Evolutionary conservation across 2,888 invertebrate species (phyloP).

Genomic region (Crocallis elinguaria): DNA sequence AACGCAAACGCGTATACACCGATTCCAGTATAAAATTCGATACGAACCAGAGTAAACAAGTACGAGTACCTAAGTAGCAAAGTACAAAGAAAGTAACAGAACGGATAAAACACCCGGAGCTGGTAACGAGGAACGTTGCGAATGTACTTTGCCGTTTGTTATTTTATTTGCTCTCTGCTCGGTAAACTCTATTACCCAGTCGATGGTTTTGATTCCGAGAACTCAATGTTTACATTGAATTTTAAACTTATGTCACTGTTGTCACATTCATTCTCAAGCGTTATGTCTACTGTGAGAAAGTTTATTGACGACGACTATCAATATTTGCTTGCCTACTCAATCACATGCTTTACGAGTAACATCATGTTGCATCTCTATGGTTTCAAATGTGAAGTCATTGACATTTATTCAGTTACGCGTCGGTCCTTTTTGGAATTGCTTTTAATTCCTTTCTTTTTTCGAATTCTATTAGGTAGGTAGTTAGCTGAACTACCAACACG

Average conservation of each 20-base stretch:
- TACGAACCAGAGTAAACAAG: conserved; percentile 54
- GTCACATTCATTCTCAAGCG: conserved; percentile 69
- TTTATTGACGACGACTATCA: conserved; percentile 53
- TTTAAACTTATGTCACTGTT: conserved; percentile 72
- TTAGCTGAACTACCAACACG: conserved; percentile 57
- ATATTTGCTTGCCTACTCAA: conserved; percentile 57
- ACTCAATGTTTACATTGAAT: conserved; percentile 75
- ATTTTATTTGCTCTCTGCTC: conserved; percentile 79
- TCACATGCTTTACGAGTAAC: conserved; percentile 13
- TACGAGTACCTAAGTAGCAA: conserved; percentile 56
- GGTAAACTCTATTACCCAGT: conserved; percentile 76
- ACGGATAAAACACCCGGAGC: conserved; percentile 59
- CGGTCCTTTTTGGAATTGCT: conserved; percentile 23
- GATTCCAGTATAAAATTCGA: conserved; percentile 52
- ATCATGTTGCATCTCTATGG: conserved; percentile 5
- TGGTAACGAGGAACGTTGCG: conserved; percentile 58
- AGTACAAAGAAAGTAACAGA: conserved; percentile 65
- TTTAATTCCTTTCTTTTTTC: conserved; percentile 21
- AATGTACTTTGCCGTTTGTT: conserved; percentile 68
- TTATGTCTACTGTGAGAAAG: conserved; percentile 64
- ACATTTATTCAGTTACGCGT: too few relatives aligned
- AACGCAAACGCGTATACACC: conserved; percentile 15
- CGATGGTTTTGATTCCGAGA: conserved; percentile 80
- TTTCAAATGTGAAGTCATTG: too few relatives aligned
- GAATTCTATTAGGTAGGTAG: conserved; percentile 39